These are phyloP conservation scores for Nipponia nippon DNA, from an alignment of 2,113 vertebrate species.

Conservation along the genomic window DNA sequence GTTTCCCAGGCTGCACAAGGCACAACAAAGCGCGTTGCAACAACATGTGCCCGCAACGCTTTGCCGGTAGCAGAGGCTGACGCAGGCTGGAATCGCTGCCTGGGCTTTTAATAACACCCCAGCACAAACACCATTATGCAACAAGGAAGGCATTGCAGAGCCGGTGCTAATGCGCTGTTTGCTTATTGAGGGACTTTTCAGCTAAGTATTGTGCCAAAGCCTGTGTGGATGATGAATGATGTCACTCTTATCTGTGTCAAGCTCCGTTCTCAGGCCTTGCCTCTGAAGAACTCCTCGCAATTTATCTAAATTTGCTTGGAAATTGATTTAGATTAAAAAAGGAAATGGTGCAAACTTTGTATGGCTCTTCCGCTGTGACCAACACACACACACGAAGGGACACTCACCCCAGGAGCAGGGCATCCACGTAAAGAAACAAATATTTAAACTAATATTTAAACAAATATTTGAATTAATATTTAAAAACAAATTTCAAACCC, in stretches of 20 bases:
- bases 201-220: neutral
- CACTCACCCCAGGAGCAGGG: neutral
- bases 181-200: slow-evolving; percentile 34
- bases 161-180: neutral
- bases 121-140: slow-evolving; percentile 25
- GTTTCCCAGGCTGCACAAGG: neutral
- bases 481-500: neutral
- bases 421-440: neutral
- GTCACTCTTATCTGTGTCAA: neutral
- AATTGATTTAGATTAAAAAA: neutral
- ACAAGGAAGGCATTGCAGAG: neutral
- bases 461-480: neutral
- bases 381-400: neutral
- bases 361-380: neutral
- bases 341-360: neutral
- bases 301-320: neutral
- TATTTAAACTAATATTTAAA: neutral
- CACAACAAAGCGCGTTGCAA: neutral
- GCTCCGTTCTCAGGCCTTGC: neutral
- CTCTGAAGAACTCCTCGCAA: neutral
- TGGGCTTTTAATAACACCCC: slow-evolving; percentile 16
- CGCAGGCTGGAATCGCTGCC: neutral
- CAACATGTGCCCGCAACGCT: neutral
- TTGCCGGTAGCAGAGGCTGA: neutral
- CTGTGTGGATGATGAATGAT: neutral